phyloP scores from a whole-genome alignment of 2,888 invertebrate species.

The Spicauda simplicius region DNA sequence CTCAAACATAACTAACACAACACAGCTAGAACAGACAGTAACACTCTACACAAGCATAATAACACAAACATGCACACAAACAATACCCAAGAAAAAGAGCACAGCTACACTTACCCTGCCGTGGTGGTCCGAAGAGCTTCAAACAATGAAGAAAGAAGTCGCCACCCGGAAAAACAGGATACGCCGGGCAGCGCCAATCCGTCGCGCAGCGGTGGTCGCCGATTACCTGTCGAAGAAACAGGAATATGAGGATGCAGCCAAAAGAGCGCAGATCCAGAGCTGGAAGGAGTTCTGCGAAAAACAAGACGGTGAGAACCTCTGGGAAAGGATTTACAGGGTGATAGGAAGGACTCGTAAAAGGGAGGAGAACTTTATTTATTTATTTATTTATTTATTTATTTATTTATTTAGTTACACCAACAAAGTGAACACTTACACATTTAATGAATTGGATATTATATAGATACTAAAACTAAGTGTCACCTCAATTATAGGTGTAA shows the following conservation, averaged over 20 bases:
- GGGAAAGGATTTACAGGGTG: conserved; percentile 5
- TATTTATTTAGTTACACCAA: too few species aligned
- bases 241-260: neutral
- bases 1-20: neutral
- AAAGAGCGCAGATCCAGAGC: neutral
- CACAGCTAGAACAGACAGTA: neutral
- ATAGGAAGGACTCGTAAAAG: neutral
- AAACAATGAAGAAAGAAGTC: neutral
- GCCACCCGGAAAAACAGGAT: conserved; percentile 1
- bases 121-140: conserved; percentile 5
- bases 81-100: neutral
- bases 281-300: conserved; percentile 10
- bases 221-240: neutral
- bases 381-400: too few species aligned
- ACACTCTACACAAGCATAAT: neutral
- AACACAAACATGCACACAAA: neutral
- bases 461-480: too few species aligned
- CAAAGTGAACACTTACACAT: too few species aligned
- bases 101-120: neutral
- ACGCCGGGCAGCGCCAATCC: neutral
- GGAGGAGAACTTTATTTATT: conserved; percentile 6
- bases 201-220: neutral
- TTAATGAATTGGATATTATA: too few species aligned
- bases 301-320: neutral
- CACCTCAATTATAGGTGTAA: too few species aligned